Percentiles rank a stretch among this genome's conserved stretches.
Conservation (phyloP, 2,888 invertebrate species). For the Papilio elwesi region DNA sequence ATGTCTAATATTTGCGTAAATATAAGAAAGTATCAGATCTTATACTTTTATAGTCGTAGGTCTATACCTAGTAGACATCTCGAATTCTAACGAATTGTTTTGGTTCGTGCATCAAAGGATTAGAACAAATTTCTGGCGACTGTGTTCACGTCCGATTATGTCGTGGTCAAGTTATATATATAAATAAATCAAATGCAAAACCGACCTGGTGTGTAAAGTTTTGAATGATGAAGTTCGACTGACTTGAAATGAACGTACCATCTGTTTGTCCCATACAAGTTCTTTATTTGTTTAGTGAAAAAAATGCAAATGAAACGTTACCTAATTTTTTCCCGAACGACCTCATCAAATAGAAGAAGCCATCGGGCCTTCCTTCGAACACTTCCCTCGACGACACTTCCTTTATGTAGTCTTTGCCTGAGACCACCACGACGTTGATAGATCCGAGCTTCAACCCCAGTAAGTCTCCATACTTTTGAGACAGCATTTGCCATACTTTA, state of each 20-base stretch:
- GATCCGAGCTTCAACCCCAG: slow-evolving; percentile 87
- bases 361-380: slow-evolving; percentile 89
- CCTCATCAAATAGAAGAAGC: slow-evolving; percentile 87
- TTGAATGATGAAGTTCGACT: background rate
- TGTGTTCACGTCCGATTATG: background rate
- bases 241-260: no score
- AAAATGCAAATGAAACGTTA: slow-evolving; percentile 58
- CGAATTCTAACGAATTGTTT: background rate
- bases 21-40: background rate
- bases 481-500: slow-evolving; percentile 85
- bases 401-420: slow-evolving; percentile 85
- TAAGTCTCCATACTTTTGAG: slow-evolving; percentile 85
- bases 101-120: background rate
- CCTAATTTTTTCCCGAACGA: slow-evolving; percentile 88
- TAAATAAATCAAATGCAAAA: background rate
- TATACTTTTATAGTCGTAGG: background rate
- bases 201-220: background rate
- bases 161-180: background rate
- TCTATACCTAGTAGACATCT: background rate
- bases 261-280: no score
- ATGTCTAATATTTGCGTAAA: no score
- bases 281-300: background rate
- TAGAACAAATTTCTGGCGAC: background rate
- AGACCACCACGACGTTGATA: slow-evolving; percentile 85
- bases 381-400: slow-evolving; percentile 86